These are phyloP conservation scores for Drosophila pullipes DNA, from an alignment of 2,888 invertebrate species.

Conservation along the genomic window DNA sequence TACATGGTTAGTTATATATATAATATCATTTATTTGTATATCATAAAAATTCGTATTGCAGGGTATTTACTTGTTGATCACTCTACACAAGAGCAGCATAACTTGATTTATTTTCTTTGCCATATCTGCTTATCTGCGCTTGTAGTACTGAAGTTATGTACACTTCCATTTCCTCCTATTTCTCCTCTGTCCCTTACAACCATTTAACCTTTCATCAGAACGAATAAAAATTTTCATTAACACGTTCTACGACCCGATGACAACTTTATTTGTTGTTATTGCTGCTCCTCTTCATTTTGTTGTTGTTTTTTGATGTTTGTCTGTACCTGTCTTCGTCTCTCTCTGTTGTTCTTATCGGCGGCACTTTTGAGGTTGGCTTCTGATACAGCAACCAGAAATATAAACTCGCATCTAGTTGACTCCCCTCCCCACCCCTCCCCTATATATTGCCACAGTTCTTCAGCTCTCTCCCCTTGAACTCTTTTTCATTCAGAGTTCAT, in stretches of 20 bases:
- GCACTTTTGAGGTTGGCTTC: slow-evolving; percentile 30
- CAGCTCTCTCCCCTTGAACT: slow-evolving; percentile 17
- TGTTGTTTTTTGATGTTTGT: slow-evolving; percentile 39
- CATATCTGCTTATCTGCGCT: slow-evolving; percentile 55
- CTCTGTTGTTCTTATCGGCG: slow-evolving; percentile 31
- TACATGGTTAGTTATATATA: too few relatives aligned
- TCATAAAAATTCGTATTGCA: not conserved
- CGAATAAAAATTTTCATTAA: slow-evolving; percentile 52
- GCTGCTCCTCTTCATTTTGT: slow-evolving; percentile 7
- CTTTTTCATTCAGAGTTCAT: slow-evolving; percentile 45
- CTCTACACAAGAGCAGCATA: not conserved
- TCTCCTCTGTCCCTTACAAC: not conserved
- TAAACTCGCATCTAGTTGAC: slow-evolving; percentile 14
- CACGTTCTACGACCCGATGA: slow-evolving; percentile 39
- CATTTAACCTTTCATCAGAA: not conserved
- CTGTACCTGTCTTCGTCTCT: slow-evolving; percentile 36
- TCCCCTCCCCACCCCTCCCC: not conserved
- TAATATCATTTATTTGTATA: not conserved
- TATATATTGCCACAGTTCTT: not conserved
- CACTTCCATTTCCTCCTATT: not conserved
- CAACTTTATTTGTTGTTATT: slow-evolving; percentile 33
- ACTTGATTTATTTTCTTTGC: slow-evolving; percentile 49
- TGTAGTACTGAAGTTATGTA: slow-evolving; percentile 17
- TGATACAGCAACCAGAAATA: not conserved
- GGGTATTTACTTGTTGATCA: not conserved